phyloP scores from a whole-genome alignment of 2,113 vertebrate genomes.

The Petrocephalus microphthalmus region DNA sequence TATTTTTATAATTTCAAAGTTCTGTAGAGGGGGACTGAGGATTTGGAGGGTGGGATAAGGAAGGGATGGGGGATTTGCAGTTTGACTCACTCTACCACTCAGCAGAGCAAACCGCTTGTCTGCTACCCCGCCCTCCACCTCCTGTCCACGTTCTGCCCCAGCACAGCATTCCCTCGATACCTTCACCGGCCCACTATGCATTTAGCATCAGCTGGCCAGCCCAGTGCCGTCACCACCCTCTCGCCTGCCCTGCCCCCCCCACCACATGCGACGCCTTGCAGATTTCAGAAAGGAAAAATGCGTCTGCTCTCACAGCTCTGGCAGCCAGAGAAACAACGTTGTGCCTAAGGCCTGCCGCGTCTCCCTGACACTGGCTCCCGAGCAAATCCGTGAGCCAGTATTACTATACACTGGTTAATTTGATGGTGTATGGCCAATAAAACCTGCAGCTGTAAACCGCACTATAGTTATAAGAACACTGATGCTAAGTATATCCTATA shows the following conservation, averaged over 20 bases:
- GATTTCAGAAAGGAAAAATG: too few relatives aligned
- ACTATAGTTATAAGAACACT: background rate
- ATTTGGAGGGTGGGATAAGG: background rate
- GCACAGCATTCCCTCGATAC: background rate
- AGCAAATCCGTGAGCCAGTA: background rate
- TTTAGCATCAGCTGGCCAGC: too few relatives aligned
- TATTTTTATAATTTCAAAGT: constrained; percentile 38
- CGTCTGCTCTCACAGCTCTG: background rate
- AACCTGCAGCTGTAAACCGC: background rate
- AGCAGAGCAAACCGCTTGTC: background rate
- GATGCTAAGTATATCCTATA: background rate
- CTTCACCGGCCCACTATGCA: background rate
- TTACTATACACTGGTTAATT: background rate
- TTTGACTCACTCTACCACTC: background rate
- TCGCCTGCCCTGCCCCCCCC: background rate
- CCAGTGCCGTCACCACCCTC: background rate
- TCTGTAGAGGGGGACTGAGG: background rate
- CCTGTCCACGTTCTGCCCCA: background rate
- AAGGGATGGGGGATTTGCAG: background rate
- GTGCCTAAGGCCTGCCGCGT: background rate
- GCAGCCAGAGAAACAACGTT: background rate
- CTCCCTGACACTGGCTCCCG: background rate
- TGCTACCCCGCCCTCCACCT: background rate
- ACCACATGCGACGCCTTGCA: too few relatives aligned
- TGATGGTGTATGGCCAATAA: background rate